These are phyloP conservation scores for Catotricha subobsoleta DNA, from an alignment of 2,888 invertebrate genomes.

Conservation along the genomic window DNA sequence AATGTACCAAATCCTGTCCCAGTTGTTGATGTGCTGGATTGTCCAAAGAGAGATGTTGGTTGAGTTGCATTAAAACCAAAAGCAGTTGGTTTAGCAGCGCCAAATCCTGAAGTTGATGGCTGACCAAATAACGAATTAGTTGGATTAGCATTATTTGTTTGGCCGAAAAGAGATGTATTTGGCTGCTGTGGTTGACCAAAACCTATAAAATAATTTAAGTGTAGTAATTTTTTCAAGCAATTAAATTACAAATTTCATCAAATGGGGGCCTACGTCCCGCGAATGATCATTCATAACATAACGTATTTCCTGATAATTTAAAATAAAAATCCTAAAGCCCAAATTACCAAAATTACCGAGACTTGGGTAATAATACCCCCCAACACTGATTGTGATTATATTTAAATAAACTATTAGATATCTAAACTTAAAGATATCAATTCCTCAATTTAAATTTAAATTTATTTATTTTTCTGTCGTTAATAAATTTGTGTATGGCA, in stretches of 20 bases:
- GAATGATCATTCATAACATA: background rate
- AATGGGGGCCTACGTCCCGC: no score
- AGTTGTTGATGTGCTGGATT: constrained; percentile 21
- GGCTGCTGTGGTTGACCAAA: constrained; percentile 9
- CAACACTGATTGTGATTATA: no score
- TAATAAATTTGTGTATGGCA: no score
- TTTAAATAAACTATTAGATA: no score
- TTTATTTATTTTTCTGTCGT: no score
- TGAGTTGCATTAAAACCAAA: constrained; percentile 26
- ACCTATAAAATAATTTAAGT: constrained; percentile 2
- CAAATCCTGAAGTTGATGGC: constrained; percentile 34
- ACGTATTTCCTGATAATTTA: no score
- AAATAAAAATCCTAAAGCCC: background rate
- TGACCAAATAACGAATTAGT: constrained; percentile 41
- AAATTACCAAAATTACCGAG: background rate
- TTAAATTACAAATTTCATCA: background rate
- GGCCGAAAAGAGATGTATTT: background rate
- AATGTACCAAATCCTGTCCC: constrained; percentile 39
- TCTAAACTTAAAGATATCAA: no score
- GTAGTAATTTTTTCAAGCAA: background rate
- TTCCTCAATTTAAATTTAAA: no score
- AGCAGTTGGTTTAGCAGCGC: constrained; percentile 33
- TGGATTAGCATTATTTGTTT: constrained; percentile 18
- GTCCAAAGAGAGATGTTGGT: constrained; percentile 35
- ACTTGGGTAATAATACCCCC: no score